Evolutionary conservation across 2,797 vertebrate species (phyloP).

Genomic region (Syncerus caffer): DNA sequence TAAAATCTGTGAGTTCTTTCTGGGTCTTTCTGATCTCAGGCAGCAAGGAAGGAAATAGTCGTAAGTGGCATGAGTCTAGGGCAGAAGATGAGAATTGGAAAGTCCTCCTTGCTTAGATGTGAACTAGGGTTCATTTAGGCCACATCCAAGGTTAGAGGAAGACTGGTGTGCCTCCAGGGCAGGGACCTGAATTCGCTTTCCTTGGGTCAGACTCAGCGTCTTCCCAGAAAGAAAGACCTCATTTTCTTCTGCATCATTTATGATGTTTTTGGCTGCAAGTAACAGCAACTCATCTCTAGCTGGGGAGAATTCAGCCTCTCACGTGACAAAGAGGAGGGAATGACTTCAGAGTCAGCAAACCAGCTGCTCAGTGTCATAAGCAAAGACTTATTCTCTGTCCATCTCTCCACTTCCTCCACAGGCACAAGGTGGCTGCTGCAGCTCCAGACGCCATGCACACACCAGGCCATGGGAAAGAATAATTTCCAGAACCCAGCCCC

Average conservation of each 20-base stretch:
- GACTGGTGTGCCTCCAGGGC: background rate
- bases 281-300: background rate
- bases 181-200: background rate
- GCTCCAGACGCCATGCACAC: background rate
- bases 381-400: background rate
- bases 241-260: too few relatives aligned
- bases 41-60: background rate
- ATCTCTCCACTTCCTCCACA: background rate
- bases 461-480: background rate
- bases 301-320: background rate
- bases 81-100: background rate
- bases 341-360: background rate
- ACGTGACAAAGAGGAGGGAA: background rate
- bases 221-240: background rate
- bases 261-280: background rate
- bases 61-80: background rate
- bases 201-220: background rate
- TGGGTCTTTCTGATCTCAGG: background rate
- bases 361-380: background rate
- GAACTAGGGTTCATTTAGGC: background rate
- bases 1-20: background rate
- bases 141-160: background rate
- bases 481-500: background rate
- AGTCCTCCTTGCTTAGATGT: background rate
- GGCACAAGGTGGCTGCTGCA: background rate